Evolutionary conservation across 2,797 vertebrate species (phyloP).

Genomic region (Hippopotamyrus pictus): DNA sequence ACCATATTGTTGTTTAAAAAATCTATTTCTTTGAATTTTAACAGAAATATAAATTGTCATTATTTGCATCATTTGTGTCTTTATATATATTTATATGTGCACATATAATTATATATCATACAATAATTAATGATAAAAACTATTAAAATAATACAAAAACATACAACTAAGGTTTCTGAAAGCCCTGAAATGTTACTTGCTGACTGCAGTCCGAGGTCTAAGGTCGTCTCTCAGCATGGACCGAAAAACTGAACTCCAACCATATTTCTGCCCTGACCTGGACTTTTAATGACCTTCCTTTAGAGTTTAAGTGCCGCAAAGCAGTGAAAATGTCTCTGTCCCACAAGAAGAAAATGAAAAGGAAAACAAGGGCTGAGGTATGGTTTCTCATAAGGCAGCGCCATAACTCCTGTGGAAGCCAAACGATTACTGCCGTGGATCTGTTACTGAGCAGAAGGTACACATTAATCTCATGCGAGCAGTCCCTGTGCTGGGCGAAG

Average conservation of each 20-base stretch:
- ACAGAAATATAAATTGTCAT: slow-evolving; percentile 66
- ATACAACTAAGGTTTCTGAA: background rate
- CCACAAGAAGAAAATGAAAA: slow-evolving; percentile 66
- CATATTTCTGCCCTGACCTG: slow-evolving; percentile 48
- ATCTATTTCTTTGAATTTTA: slow-evolving; percentile 10
- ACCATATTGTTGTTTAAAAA: slow-evolving; percentile 38
- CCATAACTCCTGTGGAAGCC: slow-evolving; percentile 38
- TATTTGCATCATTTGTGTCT: slow-evolving; percentile 42
- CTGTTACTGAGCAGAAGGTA: slow-evolving; percentile 46
- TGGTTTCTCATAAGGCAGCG: slow-evolving; percentile 46
- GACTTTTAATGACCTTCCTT: slow-evolving; percentile 73
- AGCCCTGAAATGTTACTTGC: background rate
- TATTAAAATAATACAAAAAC: slow-evolving; percentile 37
- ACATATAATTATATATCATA: background rate
- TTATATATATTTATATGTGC: background rate
- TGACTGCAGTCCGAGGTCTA: slow-evolving; percentile 53
- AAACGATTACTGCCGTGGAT: slow-evolving; percentile 60
- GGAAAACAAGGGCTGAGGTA: slow-evolving; percentile 66
- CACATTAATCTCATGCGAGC: slow-evolving; percentile 60
- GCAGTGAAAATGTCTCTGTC: slow-evolving; percentile 64
- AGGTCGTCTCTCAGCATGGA: slow-evolving; percentile 66
- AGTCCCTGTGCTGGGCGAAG: slow-evolving; percentile 53
- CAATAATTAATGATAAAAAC: background rate
- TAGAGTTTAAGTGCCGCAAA: slow-evolving; percentile 68
- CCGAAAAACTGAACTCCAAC: slow-evolving; percentile 61